Base-by-base conservation (phyloP, 2,888 invertebrate genomes). In the Metacarcinus magister region DNA sequence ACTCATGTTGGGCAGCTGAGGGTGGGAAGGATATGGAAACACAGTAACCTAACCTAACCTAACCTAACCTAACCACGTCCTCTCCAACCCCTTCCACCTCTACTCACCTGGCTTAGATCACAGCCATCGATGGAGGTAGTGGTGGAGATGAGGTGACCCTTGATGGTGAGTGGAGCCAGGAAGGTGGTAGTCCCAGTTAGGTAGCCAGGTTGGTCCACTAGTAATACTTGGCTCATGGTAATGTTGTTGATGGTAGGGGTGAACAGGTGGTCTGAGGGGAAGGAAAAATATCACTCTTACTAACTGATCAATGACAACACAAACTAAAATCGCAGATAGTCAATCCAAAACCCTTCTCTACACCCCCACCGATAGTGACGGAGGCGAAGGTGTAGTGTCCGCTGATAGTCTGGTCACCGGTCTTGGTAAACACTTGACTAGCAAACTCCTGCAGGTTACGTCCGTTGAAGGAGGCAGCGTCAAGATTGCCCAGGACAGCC, bases 391-490 rank as follows among this genome's bases (percentile, higher is more conserved):
- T 96, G 82, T 96, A 94, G n/a, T 67, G 48, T 0, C 75, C 92
- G 3, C 43, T 7, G 10, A 96, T 94, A 10, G 48, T 44, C 44
- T 96, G 95, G 28, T 94, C 75, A 4, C 94, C 54, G n/a, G 94
- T 46, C 32, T 90, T 94, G 10, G 54, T 96, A 4, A 96, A 90
- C 13, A 96, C 44, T 19, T 32, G 28, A 19, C 90, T 60, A 19
- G 95, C 75, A 16, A 96, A 91, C 10, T 44, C 67, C 23, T 23
- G 44, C 28, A 96, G 28, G 28, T 48, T n/a, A 5, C 90, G 23
- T 3, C 92, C 95, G 90, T 96, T 96, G 39, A 96, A 54, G 5
- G 60, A 32, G n/a, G 75, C 67, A 13, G 95, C 94, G 48, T 94
- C 75, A 23, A 96, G 90, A 54, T 96, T 16, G 8, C 94, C 95